These are phyloP conservation scores for Elysia crispata DNA, from an alignment of 2,888 invertebrate species.

Conservation along the genomic window DNA sequence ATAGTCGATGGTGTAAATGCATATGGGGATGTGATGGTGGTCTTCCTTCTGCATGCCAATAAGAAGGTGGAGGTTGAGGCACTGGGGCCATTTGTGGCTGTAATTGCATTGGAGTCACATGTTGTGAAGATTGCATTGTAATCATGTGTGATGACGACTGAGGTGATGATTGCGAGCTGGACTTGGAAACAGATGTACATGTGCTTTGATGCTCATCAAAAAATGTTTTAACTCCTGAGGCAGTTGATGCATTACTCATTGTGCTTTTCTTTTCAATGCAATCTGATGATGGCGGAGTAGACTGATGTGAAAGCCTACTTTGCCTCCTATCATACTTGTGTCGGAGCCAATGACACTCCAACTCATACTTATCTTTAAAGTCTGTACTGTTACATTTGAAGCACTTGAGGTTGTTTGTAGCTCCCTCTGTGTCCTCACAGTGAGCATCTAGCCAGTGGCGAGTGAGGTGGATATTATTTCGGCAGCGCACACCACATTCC, in stretches of 20 bases:
- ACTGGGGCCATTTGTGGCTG: too few relatives aligned
- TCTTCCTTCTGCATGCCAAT: not conserved
- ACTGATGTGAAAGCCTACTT: not conserved
- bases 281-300: too few relatives aligned
- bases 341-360: conserved; percentile 41
- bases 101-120: too few relatives aligned
- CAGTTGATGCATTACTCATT: too few relatives aligned
- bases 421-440: conserved; percentile 28
- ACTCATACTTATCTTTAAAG: conserved; percentile 44
- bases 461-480: conserved; percentile 42
- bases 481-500: conserved; percentile 35
- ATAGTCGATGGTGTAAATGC: conserved; percentile 52
- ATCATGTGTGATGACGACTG: too few relatives aligned
- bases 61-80: too few relatives aligned
- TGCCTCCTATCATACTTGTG: conserved; percentile 45
- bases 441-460: conserved; percentile 45
- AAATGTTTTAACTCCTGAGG: too few relatives aligned
- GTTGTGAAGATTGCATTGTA: too few relatives aligned
- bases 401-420: conserved; percentile 34
- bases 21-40: not conserved
- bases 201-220: too few relatives aligned
- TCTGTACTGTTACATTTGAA: conserved; percentile 34
- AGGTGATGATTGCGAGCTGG: too few relatives aligned
- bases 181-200: too few relatives aligned
- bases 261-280: too few relatives aligned